Percentiles rank a stretch among this genome's conserved stretches.
Conservation (phyloP, 2,888 invertebrate genomes). For the Macrophya annulata region DNA sequence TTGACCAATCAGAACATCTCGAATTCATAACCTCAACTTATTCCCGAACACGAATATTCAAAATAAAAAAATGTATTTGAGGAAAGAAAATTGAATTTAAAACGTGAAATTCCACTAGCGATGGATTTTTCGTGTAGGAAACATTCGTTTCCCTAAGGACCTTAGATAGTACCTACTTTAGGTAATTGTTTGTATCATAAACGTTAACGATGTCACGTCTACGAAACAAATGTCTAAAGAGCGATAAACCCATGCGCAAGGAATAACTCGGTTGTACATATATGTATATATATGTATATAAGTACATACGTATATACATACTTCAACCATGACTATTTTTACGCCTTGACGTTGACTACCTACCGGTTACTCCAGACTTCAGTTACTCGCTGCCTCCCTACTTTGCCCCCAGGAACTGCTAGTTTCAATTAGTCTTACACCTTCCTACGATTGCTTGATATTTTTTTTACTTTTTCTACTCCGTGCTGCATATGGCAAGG, state of each 20-base stretch:
- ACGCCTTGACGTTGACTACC: neutral
- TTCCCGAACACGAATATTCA: too few relatives aligned
- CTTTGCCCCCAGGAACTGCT: constrained; percentile 32
- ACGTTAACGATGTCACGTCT: constrained; percentile 47
- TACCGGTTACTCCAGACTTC: constrained; percentile 36
- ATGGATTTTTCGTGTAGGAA: neutral
- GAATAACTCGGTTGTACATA: neutral
- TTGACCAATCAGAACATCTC: too few relatives aligned
- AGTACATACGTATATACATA: neutral
- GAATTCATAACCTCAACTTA: too few relatives aligned
- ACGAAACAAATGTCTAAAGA: constrained; percentile 32
- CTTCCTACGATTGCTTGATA: constrained; percentile 30
- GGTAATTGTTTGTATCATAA: constrained; percentile 51
- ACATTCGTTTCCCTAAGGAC: neutral
- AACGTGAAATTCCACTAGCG: neutral
- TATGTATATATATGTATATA: neutral
- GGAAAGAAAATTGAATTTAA: neutral
- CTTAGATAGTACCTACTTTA: neutral
- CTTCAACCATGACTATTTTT: constrained; percentile 36
- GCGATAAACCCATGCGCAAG: neutral
- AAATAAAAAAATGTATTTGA: neutral
- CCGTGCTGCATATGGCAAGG: neutral
- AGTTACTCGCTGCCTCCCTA: constrained; percentile 35
- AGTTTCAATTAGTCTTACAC: constrained; percentile 56
- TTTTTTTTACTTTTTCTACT: neutral